Evolutionary conservation across 2,888 invertebrate species (phyloP), one percentile per base, ranked within the genome.

Genomic region (Cataglyphis albicans): DNA sequence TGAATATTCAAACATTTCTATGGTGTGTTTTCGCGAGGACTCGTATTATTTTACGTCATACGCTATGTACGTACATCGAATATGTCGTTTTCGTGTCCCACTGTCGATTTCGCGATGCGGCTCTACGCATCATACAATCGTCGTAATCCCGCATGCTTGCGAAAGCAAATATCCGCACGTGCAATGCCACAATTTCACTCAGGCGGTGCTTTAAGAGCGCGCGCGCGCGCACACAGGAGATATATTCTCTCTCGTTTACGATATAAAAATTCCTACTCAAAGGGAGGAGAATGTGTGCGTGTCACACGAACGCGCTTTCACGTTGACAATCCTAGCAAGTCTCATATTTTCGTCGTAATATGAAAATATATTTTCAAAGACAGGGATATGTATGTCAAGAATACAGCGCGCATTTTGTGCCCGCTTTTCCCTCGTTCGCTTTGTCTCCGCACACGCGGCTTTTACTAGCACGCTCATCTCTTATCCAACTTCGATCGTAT

Each of bases 341-440:
- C 35, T 80, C 78, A 72, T 80, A 80, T 80, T 80, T 80, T 72
- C 48, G 78, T 61, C 78, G 72, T 80, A 80, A 80, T 80, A 80
- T 80, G 78, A 80, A 80, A 72, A 80, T 80, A 80, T 72, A 80
- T 80, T 80, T 80, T 80, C 78, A 80, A 72, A 80, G 78, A 80
- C 78, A n/a, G 72, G 32, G 21, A 80, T 80, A 80, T 72, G 72
- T 72, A 25, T 80, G 78, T 72, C 59, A 80, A 72, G 78, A 72
- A 59, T 72, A 70, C 61, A 18, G 59, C 72, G 72, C 35, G 44
- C 59, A 59, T 72, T 72, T 61, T 48, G 59, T 35, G 44, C 29
- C 44, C 38, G n/a, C 59, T 72, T 55, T 55, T 35, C 29, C 32
- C n/a, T 52, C n/a, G n/a, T n/a, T n/a, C 21, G 25, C 72, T 80